A percentile compares a stretch with the other conserved stretches of the same genome.
phyloP scores from a whole-genome alignment of 2,797 vertebrate species.

The Coregonus sp. region DNA sequence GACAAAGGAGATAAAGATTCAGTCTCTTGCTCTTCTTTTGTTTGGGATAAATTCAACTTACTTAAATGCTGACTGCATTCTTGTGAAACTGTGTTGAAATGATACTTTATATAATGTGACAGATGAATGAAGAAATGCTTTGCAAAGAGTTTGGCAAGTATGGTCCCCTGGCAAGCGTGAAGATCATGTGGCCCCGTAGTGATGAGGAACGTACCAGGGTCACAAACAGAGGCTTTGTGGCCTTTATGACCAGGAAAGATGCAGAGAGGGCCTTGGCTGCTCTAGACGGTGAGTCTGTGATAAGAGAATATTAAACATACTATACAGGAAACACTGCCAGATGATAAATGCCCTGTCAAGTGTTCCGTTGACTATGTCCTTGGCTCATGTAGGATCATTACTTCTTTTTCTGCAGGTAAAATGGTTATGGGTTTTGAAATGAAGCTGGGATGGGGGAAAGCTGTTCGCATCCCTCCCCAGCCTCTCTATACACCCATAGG shows the following conservation, averaged over 20 bases:
- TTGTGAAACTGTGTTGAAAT: not conserved
- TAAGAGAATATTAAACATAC: not conserved
- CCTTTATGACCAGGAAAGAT: conserved; percentile 83
- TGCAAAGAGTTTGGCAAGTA: conserved; percentile 85
- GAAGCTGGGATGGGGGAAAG: conserved; percentile 85
- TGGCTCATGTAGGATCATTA: conserved; percentile 7
- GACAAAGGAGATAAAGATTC: not conserved
- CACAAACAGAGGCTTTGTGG: conserved; percentile 82
- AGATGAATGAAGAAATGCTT: conserved; percentile 86
- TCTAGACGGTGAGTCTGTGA: conserved; percentile 71
- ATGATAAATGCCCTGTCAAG: too few species aligned
- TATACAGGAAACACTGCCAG: not conserved
- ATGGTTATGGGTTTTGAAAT: conserved; percentile 84
- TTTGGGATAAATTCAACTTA: not conserved
- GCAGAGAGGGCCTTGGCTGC: conserved; percentile 80
- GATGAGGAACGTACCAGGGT: conserved; percentile 80
- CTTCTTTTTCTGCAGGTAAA: conserved; percentile 70
- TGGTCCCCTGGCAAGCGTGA: conserved; percentile 82
- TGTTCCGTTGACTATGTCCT: not conserved
- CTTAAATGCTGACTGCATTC: not conserved
- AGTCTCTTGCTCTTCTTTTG: not conserved
- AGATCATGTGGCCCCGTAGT: conserved; percentile 86
- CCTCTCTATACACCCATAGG: conserved; percentile 81
- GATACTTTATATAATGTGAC: not conserved
- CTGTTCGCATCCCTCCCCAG: conserved; percentile 81